Conservation (phyloP, 2,113 vertebrate genomes). For the Brachionichthys hirsutus region DNA sequence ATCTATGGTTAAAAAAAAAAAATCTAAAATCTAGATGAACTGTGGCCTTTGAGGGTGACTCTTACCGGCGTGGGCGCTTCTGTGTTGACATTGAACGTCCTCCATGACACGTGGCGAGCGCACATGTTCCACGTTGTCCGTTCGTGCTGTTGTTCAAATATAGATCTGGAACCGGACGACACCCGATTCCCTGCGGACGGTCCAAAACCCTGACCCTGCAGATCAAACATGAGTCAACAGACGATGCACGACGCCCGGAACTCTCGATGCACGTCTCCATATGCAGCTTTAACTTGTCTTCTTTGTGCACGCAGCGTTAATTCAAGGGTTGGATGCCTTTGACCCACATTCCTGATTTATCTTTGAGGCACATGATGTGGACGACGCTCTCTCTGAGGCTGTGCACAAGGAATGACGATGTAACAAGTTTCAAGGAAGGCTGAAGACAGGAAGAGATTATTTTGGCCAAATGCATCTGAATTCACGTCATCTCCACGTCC, state of each 20-base stretch:
- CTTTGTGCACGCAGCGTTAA: not conserved
- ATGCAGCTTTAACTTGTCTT: not conserved
- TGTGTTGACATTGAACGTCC: slow-evolving; percentile 2
- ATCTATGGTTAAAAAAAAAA: too few species aligned
- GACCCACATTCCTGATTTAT: slow-evolving; percentile 56
- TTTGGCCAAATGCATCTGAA: too few species aligned
- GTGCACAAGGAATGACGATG: not conserved
- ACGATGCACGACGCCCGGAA: not conserved
- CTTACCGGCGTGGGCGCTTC: not conserved
- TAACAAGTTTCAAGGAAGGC: slow-evolving; percentile 3
- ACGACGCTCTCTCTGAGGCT: not conserved
- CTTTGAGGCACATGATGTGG: not conserved
- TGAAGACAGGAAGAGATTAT: too few species aligned
- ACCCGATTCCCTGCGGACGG: slow-evolving; percentile 7
- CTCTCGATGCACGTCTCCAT: not conserved
- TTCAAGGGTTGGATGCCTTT: slow-evolving; percentile 31
- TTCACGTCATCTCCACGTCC: too few species aligned
- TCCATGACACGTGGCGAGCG: slow-evolving; percentile 19
- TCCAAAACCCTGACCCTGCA: slow-evolving; percentile 1
- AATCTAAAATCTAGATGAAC: not conserved
- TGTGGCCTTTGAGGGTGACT: not conserved
- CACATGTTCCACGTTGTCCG: slow-evolving; percentile 17
- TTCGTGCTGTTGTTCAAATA: slow-evolving; percentile 53
- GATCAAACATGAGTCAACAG: not conserved
- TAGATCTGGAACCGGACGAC: slow-evolving; percentile 23